A percentile compares a stretch with the other conserved stretches of the same genome.
phyloP scores from a whole-genome alignment of 2,888 invertebrate genomes.

The Agriopis aurantiaria region DNA sequence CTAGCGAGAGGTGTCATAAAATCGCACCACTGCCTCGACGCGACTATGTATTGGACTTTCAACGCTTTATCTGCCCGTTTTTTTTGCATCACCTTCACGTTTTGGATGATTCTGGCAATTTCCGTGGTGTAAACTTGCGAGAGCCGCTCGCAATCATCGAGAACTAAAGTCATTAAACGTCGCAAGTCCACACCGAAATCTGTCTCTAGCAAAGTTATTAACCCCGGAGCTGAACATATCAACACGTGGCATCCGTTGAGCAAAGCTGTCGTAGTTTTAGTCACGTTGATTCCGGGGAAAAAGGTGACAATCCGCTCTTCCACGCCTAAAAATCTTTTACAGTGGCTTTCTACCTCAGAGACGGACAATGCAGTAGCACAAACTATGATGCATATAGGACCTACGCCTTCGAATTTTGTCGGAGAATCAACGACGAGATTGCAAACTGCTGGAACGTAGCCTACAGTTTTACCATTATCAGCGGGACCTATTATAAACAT shows the following conservation, averaged over 20 bases:
- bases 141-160: constrained; percentile 90
- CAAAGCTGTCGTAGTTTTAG: constrained; percentile 73
- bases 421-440: constrained; percentile 83
- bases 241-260: constrained; percentile 90
- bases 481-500: constrained; percentile 87
- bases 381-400: constrained; percentile 89
- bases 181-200: constrained; percentile 85
- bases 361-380: constrained; percentile 88
- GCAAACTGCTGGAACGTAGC: constrained; percentile 89
- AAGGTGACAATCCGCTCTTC: constrained; percentile 70
- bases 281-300: constrained; percentile 74
- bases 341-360: constrained; percentile 72
- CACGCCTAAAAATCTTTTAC: constrained; percentile 71
- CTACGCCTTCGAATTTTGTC: constrained; percentile 70
- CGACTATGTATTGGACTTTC: constrained; percentile 86
- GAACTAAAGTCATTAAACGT: constrained; percentile 88
- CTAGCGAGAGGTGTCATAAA: constrained; percentile 85
- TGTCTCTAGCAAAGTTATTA: constrained; percentile 74
- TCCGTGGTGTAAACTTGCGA: constrained; percentile 82
- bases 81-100: constrained; percentile 77
- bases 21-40: constrained; percentile 88
- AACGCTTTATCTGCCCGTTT: constrained; percentile 71
- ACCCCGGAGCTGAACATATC: constrained; percentile 89
- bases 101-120: constrained; percentile 72
- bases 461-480: constrained; percentile 89